Evolutionary conservation across 2,797 vertebrate genomes (phyloP), one percentile per base, ranked within the genome.

Genomic region (Margarornis squamiger): DNA sequence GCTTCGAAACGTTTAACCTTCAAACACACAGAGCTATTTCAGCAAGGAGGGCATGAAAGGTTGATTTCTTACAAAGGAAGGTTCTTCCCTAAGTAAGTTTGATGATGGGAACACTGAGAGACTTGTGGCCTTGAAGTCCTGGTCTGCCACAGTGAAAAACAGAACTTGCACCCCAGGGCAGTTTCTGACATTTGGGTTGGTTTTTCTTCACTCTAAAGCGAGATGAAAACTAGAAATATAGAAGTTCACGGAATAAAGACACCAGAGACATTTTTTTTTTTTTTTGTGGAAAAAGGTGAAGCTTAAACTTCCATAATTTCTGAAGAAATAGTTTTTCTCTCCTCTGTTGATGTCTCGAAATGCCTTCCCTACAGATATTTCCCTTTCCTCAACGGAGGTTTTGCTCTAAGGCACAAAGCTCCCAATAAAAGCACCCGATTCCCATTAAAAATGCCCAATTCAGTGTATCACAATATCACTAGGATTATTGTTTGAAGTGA

Each of bases 121-220:
- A 45, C 38, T 74, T 66, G 74, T 76, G 62, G 63, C 36, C 71
- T 85, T 68, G 10, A 70, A 73, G 39, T 59, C 48, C 36, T 87
- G 61, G 11, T 83, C 12, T 46, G 17, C 30, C 49, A 58, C 65
- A 58, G 49, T 39, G 0, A 0, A 92, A 95, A 95, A 32, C 38
- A 94, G 84, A 96, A 93, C 66, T 88, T 66, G n/a, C n/a, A 63
- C 63, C n/a, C 52, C 59, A 73, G 71, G 77, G 80, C 67, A 88
- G 74, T 72, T 95, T 95, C 90, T 95, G 93, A 92, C 85, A 81
- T 95, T 96, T 91, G 49, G 1, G 15, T n/a, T 83, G 79, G 29
- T 19, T 51, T 90, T 83, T 91, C 80, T 72, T 73, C 49, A 22
- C 26, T 61, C 82, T 72, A 23, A 88, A 78, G 36, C 19, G 32